Evolutionary conservation across 2,113 vertebrate genomes (phyloP).

Genomic region (Anolis carolinensis): DNA sequence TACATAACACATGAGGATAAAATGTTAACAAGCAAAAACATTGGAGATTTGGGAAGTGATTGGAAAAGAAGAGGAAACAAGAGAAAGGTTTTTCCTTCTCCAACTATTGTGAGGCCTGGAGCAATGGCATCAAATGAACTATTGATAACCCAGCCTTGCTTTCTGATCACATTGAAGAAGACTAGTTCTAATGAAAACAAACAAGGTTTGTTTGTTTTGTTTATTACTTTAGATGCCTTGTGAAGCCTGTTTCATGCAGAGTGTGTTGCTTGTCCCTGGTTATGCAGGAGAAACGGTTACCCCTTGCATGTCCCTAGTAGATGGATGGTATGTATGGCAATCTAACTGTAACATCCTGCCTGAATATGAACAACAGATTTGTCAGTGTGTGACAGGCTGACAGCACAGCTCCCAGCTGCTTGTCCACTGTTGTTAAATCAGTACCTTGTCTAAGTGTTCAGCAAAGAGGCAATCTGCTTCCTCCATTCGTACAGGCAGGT

Average conservation of each 20-base stretch:
- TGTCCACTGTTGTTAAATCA: constrained; percentile 96
- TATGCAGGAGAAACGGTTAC: background rate
- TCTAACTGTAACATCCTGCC: constrained; percentile 79
- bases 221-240: constrained; percentile 14
- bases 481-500: constrained; percentile 77
- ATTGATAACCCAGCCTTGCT: background rate
- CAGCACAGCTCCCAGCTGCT: constrained; percentile 93
- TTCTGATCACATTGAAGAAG: constrained; percentile 38
- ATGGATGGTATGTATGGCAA: constrained; percentile 74
- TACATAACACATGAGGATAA: no score
- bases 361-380: constrained; percentile 95
- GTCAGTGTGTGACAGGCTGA: constrained; percentile 95
- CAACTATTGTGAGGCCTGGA: no score
- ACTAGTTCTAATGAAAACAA: constrained; percentile 8
- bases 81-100: no score
- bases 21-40: no score
- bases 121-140: no score
- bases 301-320: constrained; percentile 50
- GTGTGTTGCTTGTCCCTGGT: constrained; percentile 24
- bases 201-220: constrained; percentile 37
- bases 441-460: constrained; percentile 81
- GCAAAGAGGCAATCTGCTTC: constrained; percentile 85
- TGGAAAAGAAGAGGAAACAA: no score
- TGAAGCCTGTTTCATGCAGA: constrained; percentile 40
- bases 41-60: no score